phyloP scores from a whole-genome alignment of 2,797 vertebrate genomes.

The Eidolon dupreanum region DNA sequence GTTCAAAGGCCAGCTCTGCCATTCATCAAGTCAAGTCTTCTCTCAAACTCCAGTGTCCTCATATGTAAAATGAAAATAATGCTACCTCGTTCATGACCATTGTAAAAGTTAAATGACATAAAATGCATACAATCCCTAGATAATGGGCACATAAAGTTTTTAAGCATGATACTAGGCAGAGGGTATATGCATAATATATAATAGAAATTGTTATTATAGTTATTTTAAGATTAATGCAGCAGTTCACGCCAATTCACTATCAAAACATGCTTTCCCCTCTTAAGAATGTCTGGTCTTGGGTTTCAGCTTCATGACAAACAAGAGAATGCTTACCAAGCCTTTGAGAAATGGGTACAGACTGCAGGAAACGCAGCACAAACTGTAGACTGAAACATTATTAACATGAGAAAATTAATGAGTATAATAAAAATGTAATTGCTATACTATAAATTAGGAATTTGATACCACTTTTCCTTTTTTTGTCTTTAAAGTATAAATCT shows the following conservation, averaged over 20 bases:
- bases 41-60: not conserved
- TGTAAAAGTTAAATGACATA: slow-evolving; percentile 4
- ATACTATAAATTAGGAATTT: not conserved
- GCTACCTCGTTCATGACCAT: not conserved
- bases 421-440: not conserved
- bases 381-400: not conserved
- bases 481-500: slow-evolving; percentile 11
- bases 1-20: not conserved
- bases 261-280: not conserved
- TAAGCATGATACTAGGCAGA: not conserved
- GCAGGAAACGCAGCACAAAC: not conserved
- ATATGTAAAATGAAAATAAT: not conserved
- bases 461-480: not conserved
- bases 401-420: not conserved
- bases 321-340: not conserved
- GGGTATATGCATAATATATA: not conserved
- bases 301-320: not conserved
- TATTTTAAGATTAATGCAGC: slow-evolving; percentile 6
- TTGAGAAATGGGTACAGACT: slow-evolving; percentile 12
- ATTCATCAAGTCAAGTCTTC: not conserved
- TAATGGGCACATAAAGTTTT: not conserved
- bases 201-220: not conserved
- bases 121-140: not conserved
- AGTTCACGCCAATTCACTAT: not conserved
- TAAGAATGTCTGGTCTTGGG: not conserved